Conservation (phyloP, 2,888 invertebrate species). For the Spodoptera littoralis region DNA sequence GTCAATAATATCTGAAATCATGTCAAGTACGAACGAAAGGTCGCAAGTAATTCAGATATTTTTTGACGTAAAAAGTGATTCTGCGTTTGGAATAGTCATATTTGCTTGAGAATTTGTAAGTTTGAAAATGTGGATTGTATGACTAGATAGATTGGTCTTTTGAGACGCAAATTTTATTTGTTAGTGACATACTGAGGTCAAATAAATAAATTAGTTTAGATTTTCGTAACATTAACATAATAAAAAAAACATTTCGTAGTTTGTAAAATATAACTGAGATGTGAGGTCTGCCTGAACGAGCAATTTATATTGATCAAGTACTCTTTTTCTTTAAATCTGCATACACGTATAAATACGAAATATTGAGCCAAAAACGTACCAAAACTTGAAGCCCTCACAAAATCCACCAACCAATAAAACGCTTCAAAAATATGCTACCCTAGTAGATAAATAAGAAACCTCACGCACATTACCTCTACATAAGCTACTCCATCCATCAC, state of each 20-base stretch:
- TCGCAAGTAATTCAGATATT: background rate
- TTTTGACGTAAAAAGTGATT: background rate
- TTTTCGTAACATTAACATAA: background rate
- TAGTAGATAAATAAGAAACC: slow-evolving; percentile 25
- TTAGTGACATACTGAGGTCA: too few relatives aligned
- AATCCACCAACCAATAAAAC: background rate
- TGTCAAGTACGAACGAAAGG: background rate
- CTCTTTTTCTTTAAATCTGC: too few relatives aligned
- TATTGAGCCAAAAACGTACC: too few relatives aligned
- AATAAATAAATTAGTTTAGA: background rate
- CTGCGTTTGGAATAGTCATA: background rate
- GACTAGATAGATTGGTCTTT: too few relatives aligned
- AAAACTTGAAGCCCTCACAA: background rate
- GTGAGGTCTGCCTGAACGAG: too few relatives aligned
- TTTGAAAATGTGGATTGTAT: too few relatives aligned
- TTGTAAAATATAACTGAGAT: too few relatives aligned
- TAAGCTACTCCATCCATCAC: slow-evolving; percentile 39
- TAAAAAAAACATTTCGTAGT: background rate
- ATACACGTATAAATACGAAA: too few relatives aligned
- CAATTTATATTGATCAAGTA: too few relatives aligned
- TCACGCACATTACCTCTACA: slow-evolving; percentile 4
- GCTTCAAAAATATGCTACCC: background rate
- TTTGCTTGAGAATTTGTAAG: too few relatives aligned
- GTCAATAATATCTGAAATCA: slow-evolving; percentile 3
- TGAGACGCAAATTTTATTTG: too few relatives aligned